Evolutionary conservation across 2,888 invertebrate species (phyloP), one percentile per base, ranked within the genome.

Genomic region (Lycaena phlaeas): DNA sequence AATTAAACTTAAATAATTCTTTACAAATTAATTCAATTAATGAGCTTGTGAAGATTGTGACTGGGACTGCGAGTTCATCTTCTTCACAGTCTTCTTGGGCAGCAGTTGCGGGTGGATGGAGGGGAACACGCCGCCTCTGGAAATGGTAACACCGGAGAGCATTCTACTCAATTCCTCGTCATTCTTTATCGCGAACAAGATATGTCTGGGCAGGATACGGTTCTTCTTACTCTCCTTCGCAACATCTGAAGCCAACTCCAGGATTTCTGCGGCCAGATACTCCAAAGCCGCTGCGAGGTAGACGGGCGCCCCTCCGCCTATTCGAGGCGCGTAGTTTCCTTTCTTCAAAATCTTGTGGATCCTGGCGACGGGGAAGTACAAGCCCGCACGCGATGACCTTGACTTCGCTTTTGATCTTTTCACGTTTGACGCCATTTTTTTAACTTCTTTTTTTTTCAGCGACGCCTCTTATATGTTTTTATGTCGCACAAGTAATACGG

Each of bases 211-310:
- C 0, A 53, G 48, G 0, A 75, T 45, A 4, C 90, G 79, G 1
- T 82, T 77, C 58, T 91, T 92, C 49, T 90, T 89, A 62, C 90
- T 90, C 41, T 91, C 88, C 27, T 74, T 63, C 0, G 89, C 89
- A 0, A 88, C 89, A 44, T 89, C 87, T 1, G 87, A 82, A 0
- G 89, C 87, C 55, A 90, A 71, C 52, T 90, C 89, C 42, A 90
- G 55, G 11, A 90, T 87, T 74, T 92, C 92, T 11, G 91, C 91
- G 0, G 90, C 86, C 14, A 90, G 59, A 50, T 90, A 90, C 52
- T 90, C 90, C 56, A 90, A 61, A 0, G 87, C 88, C 4, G 87
- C 87, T 0, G 87, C 84, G 1, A 88, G 52, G 50, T 84, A 88
- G 1, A 88, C 74, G 0, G 87, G 74, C 0, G 88, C 87, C 0